Evolutionary conservation across 2,113 vertebrate species (phyloP), one percentile per base, ranked within the genome.

Genomic region (Edolisoma coerulescens): DNA sequence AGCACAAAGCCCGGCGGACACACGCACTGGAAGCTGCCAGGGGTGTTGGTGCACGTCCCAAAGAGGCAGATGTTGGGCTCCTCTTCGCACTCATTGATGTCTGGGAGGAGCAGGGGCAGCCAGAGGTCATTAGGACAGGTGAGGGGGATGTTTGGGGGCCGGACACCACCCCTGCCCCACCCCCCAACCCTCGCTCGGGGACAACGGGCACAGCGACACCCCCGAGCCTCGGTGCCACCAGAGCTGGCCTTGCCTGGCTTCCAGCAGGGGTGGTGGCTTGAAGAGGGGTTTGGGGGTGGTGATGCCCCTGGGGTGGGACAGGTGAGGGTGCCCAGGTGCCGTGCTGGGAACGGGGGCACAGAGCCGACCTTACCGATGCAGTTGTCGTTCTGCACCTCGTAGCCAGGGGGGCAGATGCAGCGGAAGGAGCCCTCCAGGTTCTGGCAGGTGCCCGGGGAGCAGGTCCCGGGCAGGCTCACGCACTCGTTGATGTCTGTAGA

Each of bases 391-490:
- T 99, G 99, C 79, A 99, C 98, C 76, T 98, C 98, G 23, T 99
- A 99, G 27, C 99, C 99, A 0, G 97, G 97, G 3, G 99, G 99
- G 64, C 99, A 99, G 97, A 99, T 99, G 76, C 99, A 99, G 78
- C 98, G 98, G 98, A 99, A 99, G 15, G 99, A 99, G 27, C 99
- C 99, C 56, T 99, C 98, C 47, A 99, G 95, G 92, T 99, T 99
- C 97, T 99, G 99, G 94, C 99, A 99, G 20, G 98, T 99, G 78
- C 99, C 99, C 0, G 99, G 99, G 27, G 99, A 98, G 85, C 99
- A 99, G 57, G 98, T 98, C 12, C 99, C 99, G 0, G 97, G 97
- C 19, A 98, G 97, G 91, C 98, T 99, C 88, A 99, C 96, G 2
- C 99, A 99, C 97, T 99, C 99, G 0, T 99, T 99, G 93, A 98